These are phyloP conservation scores for Nesidiocoris tenuis DNA, from an alignment of 2,888 invertebrate genomes.

Conservation along the genomic window DNA sequence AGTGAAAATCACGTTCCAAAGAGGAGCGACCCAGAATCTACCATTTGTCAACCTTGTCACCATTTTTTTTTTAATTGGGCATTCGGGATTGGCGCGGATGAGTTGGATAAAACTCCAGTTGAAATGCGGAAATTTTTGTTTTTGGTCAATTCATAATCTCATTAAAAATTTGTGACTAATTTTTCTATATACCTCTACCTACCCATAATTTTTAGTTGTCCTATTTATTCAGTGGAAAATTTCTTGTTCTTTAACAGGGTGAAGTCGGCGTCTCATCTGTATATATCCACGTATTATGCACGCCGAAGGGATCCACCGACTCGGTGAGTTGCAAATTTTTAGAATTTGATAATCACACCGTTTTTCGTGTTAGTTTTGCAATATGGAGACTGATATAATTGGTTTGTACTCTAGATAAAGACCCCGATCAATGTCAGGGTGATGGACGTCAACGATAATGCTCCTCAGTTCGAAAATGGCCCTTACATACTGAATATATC, in stretches of 20 bases:
- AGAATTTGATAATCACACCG: no score
- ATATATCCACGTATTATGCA: constrained; percentile 83
- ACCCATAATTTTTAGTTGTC: no score
- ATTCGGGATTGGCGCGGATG: no score
- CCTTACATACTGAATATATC: constrained; percentile 81
- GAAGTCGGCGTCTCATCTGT: constrained; percentile 78
- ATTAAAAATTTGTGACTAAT: no score
- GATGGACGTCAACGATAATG: constrained; percentile 89
- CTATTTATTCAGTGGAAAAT: background rate
- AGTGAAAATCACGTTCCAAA: constrained; percentile 7
- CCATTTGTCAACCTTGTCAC: no score
- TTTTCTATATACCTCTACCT: no score
- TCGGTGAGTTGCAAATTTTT: constrained; percentile 69
- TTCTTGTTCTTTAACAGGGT: constrained; percentile 57
- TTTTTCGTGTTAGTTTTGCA: no score
- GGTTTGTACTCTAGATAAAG: constrained; percentile 62
- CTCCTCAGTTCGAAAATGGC: constrained; percentile 77
- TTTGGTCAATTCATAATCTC: no score
- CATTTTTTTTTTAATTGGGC: no score
- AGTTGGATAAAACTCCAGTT: no score
- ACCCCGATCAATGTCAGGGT: constrained; percentile 82
- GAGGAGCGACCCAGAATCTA: background rate
- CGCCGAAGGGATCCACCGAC: constrained; percentile 72
- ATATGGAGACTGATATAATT: no score
- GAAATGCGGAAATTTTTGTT: no score